Base-by-base conservation (phyloP, 2,888 invertebrate genomes). In the Volucella zonaria region DNA sequence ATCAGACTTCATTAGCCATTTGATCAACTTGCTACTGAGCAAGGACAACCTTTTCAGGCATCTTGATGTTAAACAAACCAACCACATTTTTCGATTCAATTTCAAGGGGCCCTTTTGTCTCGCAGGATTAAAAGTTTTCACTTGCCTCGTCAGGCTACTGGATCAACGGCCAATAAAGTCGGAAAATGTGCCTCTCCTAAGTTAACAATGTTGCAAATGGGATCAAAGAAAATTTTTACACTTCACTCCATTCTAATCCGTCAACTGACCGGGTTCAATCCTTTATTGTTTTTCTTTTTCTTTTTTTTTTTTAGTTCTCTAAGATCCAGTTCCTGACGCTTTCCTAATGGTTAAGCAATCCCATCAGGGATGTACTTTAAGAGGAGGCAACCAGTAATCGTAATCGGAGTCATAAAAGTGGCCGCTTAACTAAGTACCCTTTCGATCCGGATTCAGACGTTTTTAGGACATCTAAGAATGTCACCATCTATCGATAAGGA, bases 1-100 rank as follows among this genome's bases (percentile, higher is more conserved):
- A 74, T 66, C 51, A 42, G 58, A 31, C 56, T 75, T 75, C 75
- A 75, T 75, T 75, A 75, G 75, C 49, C 51, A 67, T 67, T 51
- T 43, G 31, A 49, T 67, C 51, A 58, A 56, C 49, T 67, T 67
- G 43, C 58, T 75, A 51, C n/a, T 75, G 75, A 75, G 66, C 67
- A 75, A 75, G 59, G 23, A 52, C 9, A 43, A 15, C 52, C 38
- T 31, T 45, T 11, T 52, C 47, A 42, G 42, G 3, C 47, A 51
- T 68, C 15, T 56, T 47, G 52, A 67, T 67, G 31, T 43, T 52
- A 58, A 14, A 38, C 66, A 58, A 51, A 58, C 54, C 45, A 38
- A 38, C 68, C 68, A 56, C 56, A 45, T 15, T 45, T 38, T 68
- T 4, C 56, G 58, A 58, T 58, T 58, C 70, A 49, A 47, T 58